Evolutionary conservation across 2,113 vertebrate genomes (phyloP).

Genomic region (Alethe diademata): DNA sequence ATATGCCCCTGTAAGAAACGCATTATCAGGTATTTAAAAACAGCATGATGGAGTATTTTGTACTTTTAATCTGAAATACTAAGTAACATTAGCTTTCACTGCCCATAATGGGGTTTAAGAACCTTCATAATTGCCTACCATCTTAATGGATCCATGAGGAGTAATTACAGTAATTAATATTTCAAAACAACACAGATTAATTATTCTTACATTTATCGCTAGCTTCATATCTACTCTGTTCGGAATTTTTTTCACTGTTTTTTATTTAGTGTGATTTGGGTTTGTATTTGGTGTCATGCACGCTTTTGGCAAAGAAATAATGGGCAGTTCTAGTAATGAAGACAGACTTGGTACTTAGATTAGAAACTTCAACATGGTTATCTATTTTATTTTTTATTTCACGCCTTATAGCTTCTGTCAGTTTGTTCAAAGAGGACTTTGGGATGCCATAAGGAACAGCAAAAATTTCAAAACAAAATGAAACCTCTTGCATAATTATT

Average conservation of each 20-base stretch:
- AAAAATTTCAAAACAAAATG: background rate
- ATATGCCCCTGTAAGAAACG: background rate
- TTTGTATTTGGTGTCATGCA: background rate
- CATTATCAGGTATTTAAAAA: background rate
- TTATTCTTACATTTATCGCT: background rate
- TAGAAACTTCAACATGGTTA: background rate
- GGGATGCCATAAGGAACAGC: background rate
- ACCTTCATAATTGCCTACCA: background rate
- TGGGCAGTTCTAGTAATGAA: background rate
- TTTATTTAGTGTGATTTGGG: background rate
- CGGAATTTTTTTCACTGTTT: background rate
- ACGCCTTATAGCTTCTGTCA: background rate
- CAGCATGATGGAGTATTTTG: background rate
- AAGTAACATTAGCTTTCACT: background rate
- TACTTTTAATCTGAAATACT: background rate
- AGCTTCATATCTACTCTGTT: background rate
- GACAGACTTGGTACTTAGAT: background rate
- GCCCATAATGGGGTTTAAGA: background rate
- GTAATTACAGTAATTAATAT: background rate
- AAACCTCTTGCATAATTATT: background rate
- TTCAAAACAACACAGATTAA: background rate
- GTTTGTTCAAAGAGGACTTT: background rate
- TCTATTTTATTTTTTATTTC: background rate
- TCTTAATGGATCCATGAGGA: background rate
- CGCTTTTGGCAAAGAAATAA: background rate